Evolutionary conservation across 2,888 invertebrate species (phyloP).

Genomic region (Macrosoma leucophasiata): DNA sequence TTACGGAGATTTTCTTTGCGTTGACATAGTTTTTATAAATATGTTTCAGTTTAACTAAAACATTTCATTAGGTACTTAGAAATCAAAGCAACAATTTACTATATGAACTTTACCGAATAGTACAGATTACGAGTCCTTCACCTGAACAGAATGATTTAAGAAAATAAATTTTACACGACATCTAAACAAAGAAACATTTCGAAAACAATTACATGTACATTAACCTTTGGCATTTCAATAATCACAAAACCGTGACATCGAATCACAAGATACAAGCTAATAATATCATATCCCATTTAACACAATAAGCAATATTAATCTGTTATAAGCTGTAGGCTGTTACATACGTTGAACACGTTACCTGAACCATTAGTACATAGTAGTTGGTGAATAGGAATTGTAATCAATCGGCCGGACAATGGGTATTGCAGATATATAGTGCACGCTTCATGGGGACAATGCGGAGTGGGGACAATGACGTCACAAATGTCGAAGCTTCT

Average conservation of each 20-base stretch:
- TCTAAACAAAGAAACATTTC: no score
- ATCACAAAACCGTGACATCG: slow-evolving; percentile 3
- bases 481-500: slow-evolving; percentile 27
- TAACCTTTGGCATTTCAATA: not conserved
- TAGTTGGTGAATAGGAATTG: slow-evolving; percentile 43
- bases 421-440: slow-evolving; percentile 30
- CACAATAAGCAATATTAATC: slow-evolving; percentile 45
- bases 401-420: slow-evolving; percentile 58
- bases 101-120: no score
- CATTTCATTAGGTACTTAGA: no score
- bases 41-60: no score
- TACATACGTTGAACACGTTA: slow-evolving; percentile 30
- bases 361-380: slow-evolving; percentile 27
- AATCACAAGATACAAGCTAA: slow-evolving; percentile 14
- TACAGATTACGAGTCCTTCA: no score
- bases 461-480: slow-evolving; percentile 31
- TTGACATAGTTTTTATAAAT: no score
- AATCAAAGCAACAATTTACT: no score
- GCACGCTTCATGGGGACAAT: slow-evolving; percentile 31
- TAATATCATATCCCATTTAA: slow-evolving; percentile 29
- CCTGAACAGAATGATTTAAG: no score
- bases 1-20: no score
- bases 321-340: slow-evolving; percentile 44
- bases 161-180: no score
- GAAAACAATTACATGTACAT: no score